phyloP scores from a whole-genome alignment of 2,888 invertebrate species.

The Graphium colonna region DNA sequence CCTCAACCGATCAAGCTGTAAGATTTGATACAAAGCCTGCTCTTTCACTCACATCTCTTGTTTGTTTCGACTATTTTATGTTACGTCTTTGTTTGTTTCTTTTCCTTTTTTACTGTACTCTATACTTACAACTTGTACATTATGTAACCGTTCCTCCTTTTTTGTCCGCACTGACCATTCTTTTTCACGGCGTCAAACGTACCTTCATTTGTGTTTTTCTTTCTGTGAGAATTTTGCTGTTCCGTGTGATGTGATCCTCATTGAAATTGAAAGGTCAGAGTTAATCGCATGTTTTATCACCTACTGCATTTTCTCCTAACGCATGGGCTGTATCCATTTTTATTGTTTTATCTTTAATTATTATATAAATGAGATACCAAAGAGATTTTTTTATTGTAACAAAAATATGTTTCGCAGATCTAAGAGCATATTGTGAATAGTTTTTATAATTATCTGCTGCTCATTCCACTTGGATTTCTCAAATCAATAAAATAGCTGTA shows the following conservation, averaged over 20 bases:
- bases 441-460: background rate
- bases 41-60: slow-evolving; percentile 63
- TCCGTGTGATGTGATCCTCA: slow-evolving; percentile 9
- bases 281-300: slow-evolving; percentile 49
- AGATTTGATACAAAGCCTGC: slow-evolving; percentile 80
- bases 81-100: slow-evolving; percentile 53
- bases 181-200: background rate
- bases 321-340: slow-evolving; percentile 54
- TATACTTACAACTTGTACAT: slow-evolving; percentile 60
- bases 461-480: background rate
- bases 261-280: slow-evolving; percentile 51
- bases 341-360: slow-evolving; percentile 14
- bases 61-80: slow-evolving; percentile 50
- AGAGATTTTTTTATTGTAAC: background rate
- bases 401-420: slow-evolving; percentile 7
- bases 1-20: slow-evolving; percentile 99
- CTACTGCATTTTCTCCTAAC: slow-evolving; percentile 49
- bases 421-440: background rate
- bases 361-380: background rate
- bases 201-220: background rate
- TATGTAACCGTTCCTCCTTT: slow-evolving; percentile 38
- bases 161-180: slow-evolving; percentile 54
- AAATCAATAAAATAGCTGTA: background rate
- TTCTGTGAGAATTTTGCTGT: background rate
- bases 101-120: slow-evolving; percentile 65